Conservation (phyloP, 35 echinoderm and acorn worm genomes). For the Hemicentrotus pulcherrimus region DNA sequence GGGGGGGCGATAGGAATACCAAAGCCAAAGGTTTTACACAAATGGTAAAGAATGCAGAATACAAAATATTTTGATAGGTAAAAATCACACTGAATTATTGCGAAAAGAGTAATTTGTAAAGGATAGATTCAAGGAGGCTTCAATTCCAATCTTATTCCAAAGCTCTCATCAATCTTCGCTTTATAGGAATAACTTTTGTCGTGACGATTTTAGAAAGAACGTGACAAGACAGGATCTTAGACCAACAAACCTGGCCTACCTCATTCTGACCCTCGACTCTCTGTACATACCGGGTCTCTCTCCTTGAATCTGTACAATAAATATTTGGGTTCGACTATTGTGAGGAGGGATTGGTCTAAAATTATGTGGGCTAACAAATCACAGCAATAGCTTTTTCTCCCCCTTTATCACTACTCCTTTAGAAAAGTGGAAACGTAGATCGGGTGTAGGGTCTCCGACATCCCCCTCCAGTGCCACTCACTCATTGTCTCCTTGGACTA, state of each 20-base stretch:
- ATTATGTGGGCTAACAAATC: conserved; percentile 21
- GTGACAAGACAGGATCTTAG: not conserved
- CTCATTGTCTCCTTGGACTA: too few relatives aligned
- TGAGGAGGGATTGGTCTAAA: conserved; percentile 16
- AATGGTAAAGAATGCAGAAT: too few relatives aligned
- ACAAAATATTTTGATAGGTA: too few relatives aligned
- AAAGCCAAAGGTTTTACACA: too few relatives aligned
- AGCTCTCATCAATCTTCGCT: not conserved
- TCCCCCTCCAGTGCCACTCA: not conserved
- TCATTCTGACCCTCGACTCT: not conserved
- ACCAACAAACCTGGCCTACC: not conserved
- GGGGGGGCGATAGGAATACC: too few relatives aligned
- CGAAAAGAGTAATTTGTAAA: not conserved
- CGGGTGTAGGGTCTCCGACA: not conserved
- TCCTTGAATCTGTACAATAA: conserved; percentile 26
- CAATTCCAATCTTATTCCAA: not conserved
- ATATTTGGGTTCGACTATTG: conserved; percentile 26
- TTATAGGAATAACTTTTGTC: not conserved
- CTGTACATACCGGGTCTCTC: not conserved
- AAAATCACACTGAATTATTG: too few relatives aligned
- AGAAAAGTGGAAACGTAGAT: not conserved
- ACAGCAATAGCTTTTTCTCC: not conserved
- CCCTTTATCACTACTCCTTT: not conserved
- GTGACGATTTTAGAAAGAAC: not conserved
- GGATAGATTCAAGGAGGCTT: not conserved